A percentile compares a stretch with the other conserved stretches of the same genome.
Evolutionary conservation across 2,113 vertebrate species (phyloP).

Genomic region (Oceanites oceanicus): DNA sequence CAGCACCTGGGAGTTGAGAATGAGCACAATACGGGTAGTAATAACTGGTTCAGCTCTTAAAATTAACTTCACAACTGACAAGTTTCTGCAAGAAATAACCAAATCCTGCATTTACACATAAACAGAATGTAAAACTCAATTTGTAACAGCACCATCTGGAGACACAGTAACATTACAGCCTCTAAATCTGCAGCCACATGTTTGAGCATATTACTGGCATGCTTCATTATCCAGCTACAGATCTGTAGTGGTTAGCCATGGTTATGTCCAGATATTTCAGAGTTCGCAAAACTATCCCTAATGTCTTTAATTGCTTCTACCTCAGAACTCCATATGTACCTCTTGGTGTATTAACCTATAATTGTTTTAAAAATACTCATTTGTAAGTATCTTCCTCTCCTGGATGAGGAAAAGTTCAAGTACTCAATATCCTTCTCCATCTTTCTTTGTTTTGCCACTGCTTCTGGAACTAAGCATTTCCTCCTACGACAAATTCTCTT

Average conservation of each 20-base stretch:
- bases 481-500: background rate
- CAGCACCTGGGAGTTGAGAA: accelerated
- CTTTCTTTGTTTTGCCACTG: background rate
- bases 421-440: background rate
- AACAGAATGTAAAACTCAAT: background rate
- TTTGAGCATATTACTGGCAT: accelerated
- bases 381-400: background rate
- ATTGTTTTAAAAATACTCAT: too few species aligned
- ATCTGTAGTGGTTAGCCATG: background rate
- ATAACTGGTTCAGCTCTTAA: background rate
- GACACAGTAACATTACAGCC: background rate
- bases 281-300: background rate
- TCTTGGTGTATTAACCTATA: background rate
- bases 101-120: background rate
- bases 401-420: background rate
- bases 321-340: background rate
- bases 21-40: background rate
- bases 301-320: background rate
- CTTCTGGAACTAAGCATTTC: background rate
- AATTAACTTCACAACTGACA: background rate
- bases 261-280: background rate
- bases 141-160: background rate
- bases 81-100: background rate
- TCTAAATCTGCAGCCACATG: background rate
- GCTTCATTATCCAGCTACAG: accelerated